Evolutionary conservation across 1,140 invertebrate genomes (phyloP), one percentile per base, ranked within the genome.

Genomic region (Zaprionus gabonicus): DNA sequence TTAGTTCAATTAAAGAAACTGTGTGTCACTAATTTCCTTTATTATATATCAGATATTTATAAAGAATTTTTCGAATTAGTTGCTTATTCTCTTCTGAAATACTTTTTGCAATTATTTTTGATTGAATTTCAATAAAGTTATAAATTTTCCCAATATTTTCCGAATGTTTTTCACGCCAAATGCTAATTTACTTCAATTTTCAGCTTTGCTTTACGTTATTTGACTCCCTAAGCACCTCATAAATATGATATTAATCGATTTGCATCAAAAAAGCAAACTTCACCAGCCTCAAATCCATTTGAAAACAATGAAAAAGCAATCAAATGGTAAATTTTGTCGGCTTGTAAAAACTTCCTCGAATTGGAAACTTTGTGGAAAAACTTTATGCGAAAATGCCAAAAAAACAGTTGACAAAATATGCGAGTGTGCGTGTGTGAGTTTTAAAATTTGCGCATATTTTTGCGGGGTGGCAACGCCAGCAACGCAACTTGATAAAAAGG

Each of bases 231-330:
- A 73, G 70, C 77, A 71, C 36, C 68, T 58, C 67, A 88, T 84
- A 88, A 87, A 90, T 88, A 84, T 88, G 81, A 88, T 84, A 78
- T 84, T 87, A 87, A 88, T 87, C 83, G 83, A 87, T 87, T 88
- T 80, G 73, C 64, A 71, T 58, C n/a, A 17, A 46, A 46, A 44
- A 7, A 5, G 9, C 3, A 51, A 51, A 51, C 12, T 74, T 58
- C 38, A 20, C 46, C 51, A 60, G 63, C 53, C 76, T 69, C 73
- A 78, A 70, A 81, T 57, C 78, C 78, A 90, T 90, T 88, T 74
- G 78, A 90, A 87, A 90, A 88, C 85, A 88, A 88, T 90, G 84
- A 90, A 88, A 90, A 88, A 90, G 84, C 84, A 88, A 88, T 88
- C 84, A 84, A 76, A 81, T 84, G 71, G 27, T 73, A 72, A 71